A percentile compares a stretch with the other conserved stretches of the same genome.
These are phyloP conservation scores for Astreopora myriophthalma DNA, from an alignment of 64 coral and sea anemone genomes.

Conservation along the genomic window DNA sequence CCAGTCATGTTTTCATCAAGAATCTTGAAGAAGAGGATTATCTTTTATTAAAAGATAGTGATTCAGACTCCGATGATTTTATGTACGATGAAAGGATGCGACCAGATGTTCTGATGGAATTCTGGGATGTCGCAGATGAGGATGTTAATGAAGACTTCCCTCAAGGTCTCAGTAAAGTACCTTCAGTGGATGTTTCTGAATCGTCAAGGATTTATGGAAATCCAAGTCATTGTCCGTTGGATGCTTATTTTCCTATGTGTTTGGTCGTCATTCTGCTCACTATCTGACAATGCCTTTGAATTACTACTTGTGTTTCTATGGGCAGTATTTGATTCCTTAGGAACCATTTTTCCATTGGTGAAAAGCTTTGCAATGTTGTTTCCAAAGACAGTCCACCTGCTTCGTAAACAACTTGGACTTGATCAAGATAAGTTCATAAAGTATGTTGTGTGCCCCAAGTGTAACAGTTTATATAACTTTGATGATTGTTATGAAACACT, in stretches of 20 bases:
- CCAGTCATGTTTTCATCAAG: not conserved
- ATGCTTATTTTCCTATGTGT: slow-evolving; percentile 18
- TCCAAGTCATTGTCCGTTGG: not conserved
- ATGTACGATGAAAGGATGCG: not conserved
- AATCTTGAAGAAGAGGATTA: slow-evolving; percentile 38
- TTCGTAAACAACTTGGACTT: slow-evolving; percentile 3
- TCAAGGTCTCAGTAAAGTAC: not conserved
- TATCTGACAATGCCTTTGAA: slow-evolving; percentile 60
- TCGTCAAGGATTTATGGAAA: not conserved
- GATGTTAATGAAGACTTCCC: slow-evolving; percentile 38
- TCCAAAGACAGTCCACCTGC: slow-evolving; percentile 14
- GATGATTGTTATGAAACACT: slow-evolving; percentile 28
- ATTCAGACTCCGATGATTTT: not conserved
- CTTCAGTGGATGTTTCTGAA: not conserved
- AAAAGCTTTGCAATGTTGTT: not conserved
- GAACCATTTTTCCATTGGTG: not conserved
- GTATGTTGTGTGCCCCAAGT: slow-evolving; percentile 74
- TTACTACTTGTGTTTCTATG: slow-evolving; percentile 6
- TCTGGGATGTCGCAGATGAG: slow-evolving; percentile 31
- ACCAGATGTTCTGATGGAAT: not conserved
- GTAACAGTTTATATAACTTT: slow-evolving; percentile 59
- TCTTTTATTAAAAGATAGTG: not conserved
- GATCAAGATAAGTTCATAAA: slow-evolving; percentile 62
- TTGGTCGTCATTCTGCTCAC: slow-evolving; percentile 48
- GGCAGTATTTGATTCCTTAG: slow-evolving; percentile 17